These are phyloP conservation scores for Proctacanthus coquilletti DNA, from an alignment of 1,140 invertebrate species.

Conservation along the genomic window DNA sequence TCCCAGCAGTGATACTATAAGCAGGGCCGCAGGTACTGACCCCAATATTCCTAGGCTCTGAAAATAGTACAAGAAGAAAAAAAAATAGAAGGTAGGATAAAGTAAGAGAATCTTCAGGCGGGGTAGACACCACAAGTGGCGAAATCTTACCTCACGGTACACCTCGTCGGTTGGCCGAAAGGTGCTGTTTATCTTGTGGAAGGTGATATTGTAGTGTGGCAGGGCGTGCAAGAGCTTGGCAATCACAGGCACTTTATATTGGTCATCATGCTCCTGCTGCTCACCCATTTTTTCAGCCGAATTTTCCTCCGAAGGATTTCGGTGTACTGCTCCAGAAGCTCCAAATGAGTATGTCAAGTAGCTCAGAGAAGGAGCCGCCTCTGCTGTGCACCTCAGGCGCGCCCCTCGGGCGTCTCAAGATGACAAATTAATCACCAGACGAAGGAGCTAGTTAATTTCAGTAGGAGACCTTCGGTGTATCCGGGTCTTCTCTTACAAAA, in stretches of 20 bases:
- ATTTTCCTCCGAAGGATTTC: too few species aligned
- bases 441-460: too few species aligned
- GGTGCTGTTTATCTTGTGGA: slow-evolving; percentile 75
- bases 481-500: too few species aligned
- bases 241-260: slow-evolving; percentile 64
- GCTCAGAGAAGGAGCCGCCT: too few species aligned
- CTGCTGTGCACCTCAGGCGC: too few species aligned
- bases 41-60: slow-evolving; percentile 83
- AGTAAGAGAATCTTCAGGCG: background rate
- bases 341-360: too few species aligned
- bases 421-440: too few species aligned
- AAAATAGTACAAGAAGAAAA: slow-evolving; percentile 27
- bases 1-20: slow-evolving; percentile 75
- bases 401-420: too few species aligned
- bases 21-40: slow-evolving; percentile 75
- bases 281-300: slow-evolving; percentile 28
- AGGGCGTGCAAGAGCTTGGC: slow-evolving; percentile 71
- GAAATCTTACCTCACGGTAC: slow-evolving; percentile 66
- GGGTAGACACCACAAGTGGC: background rate
- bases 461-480: too few species aligned
- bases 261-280: slow-evolving; percentile 37
- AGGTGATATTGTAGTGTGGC: slow-evolving; percentile 75
- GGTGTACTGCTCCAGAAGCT: too few species aligned
- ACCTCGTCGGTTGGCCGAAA: slow-evolving; percentile 76
- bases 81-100: slow-evolving; percentile 2